Evolutionary conservation across 2,113 vertebrate species (phyloP).

Genomic region (Xiphophorus hellerii): DNA sequence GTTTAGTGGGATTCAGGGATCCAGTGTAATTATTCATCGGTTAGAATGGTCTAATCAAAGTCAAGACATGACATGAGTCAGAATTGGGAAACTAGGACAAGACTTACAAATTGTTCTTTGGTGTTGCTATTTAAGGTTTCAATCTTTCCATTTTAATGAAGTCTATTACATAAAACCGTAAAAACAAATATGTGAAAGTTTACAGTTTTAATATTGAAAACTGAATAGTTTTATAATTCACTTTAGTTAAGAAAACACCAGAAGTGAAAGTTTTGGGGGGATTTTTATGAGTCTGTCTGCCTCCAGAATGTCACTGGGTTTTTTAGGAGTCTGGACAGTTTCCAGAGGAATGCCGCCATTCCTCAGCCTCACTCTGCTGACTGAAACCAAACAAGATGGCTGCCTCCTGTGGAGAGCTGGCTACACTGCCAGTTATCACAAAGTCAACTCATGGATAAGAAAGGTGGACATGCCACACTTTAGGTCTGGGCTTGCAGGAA

Average conservation of each 20-base stretch:
- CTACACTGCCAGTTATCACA: constrained; percentile 51
- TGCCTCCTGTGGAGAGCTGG: constrained; percentile 42
- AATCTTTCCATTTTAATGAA: too few species aligned
- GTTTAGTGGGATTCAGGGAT: too few species aligned
- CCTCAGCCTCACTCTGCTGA: constrained; percentile 1
- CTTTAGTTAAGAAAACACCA: not conserved
- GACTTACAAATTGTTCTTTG: not conserved
- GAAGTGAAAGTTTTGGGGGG: not conserved
- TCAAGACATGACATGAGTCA: not conserved
- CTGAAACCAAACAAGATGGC: constrained; percentile 52
- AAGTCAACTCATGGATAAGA: constrained; percentile 47
- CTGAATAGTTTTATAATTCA: too few species aligned
- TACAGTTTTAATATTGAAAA: too few species aligned
- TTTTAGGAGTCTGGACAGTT: constrained; percentile 35
- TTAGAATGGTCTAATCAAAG: too few species aligned
- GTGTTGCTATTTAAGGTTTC: not conserved
- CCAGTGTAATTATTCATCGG: too few species aligned
- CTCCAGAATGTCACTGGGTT: constrained; percentile 56
- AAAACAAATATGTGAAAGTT: too few species aligned
- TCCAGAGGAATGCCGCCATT: constrained; percentile 43
- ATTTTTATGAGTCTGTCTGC: constrained; percentile 38
- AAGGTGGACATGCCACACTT: not conserved
- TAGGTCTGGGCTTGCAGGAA: not conserved
- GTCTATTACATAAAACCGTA: too few species aligned
- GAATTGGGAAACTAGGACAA: not conserved